Evolutionary conservation across 2,797 vertebrate species (phyloP).

Genomic region (Hafferia zeledoni): DNA sequence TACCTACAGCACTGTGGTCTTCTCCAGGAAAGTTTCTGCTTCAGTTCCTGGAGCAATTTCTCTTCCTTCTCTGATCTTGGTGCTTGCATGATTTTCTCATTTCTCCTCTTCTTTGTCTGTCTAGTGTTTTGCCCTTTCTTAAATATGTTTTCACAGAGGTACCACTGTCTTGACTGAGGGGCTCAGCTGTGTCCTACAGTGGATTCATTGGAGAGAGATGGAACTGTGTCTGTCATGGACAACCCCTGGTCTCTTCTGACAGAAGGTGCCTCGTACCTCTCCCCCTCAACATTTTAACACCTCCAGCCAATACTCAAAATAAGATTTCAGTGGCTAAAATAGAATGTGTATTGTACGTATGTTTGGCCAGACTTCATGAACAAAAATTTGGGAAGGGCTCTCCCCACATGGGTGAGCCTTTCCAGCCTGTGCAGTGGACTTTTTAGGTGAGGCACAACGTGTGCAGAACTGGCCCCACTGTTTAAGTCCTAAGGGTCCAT

Average conservation of each 20-base stretch:
- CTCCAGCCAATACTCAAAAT: not conserved
- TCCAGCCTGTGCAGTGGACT: too few relatives aligned
- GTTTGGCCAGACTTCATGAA: too few relatives aligned
- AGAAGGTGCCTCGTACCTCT: not conserved
- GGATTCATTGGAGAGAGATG: not conserved
- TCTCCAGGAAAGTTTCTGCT: not conserved
- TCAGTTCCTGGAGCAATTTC: not conserved
- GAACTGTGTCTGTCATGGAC: not conserved
- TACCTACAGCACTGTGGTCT: not conserved
- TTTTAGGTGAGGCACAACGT: too few relatives aligned
- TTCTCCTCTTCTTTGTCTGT: not conserved
- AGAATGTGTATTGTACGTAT: too few relatives aligned
- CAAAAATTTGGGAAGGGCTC: too few relatives aligned
- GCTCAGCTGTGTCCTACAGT: not conserved
- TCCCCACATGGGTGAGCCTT: too few relatives aligned
- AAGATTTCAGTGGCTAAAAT: not conserved
- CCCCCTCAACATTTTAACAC: not conserved
- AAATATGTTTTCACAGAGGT: not conserved
- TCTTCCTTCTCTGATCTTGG: not conserved
- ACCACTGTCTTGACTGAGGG: not conserved
- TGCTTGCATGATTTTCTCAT: not conserved
- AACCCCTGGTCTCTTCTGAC: not conserved
- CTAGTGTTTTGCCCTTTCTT: not conserved
- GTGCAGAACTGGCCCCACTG: too few relatives aligned
- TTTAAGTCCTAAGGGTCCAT: too few relatives aligned